Conservation (phyloP, 2,888 invertebrate genomes). For the Xanthorhoe designata region DNA sequence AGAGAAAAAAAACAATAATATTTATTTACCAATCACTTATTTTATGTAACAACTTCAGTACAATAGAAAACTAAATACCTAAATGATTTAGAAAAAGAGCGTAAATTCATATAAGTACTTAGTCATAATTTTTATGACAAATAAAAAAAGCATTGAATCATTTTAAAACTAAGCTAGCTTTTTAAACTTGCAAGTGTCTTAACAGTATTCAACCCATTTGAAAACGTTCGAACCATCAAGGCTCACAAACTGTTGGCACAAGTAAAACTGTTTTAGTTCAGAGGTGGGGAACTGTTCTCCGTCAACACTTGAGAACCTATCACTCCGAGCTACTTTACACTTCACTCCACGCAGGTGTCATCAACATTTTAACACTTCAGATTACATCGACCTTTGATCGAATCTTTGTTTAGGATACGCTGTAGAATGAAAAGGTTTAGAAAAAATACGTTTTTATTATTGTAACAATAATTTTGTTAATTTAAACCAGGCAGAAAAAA, state of each 20-base stretch:
- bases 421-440: slow-evolving; percentile 11
- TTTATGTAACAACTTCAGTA: no score
- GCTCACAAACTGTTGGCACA: slow-evolving; percentile 58
- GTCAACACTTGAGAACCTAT: slow-evolving; percentile 60
- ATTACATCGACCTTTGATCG: background rate
- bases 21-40: no score
- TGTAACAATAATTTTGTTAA: no score
- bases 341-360: slow-evolving; percentile 44
- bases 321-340: slow-evolving; percentile 39
- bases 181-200: background rate
- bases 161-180: no score
- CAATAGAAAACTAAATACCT: no score
- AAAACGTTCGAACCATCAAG: slow-evolving; percentile 22
- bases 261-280: slow-evolving; percentile 63
- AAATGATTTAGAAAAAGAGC: no score
- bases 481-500: no score
- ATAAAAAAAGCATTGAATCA: no score
- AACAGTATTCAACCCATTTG: background rate
- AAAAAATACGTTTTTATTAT: background rate
- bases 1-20: no score
- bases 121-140: no score
- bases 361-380: slow-evolving; percentile 50
- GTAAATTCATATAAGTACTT: no score
- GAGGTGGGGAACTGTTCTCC: slow-evolving; percentile 55
- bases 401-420: slow-evolving; percentile 24